phyloP scores from a whole-genome alignment of 2,888 invertebrate species.

The Lycophotia porphyrea region DNA sequence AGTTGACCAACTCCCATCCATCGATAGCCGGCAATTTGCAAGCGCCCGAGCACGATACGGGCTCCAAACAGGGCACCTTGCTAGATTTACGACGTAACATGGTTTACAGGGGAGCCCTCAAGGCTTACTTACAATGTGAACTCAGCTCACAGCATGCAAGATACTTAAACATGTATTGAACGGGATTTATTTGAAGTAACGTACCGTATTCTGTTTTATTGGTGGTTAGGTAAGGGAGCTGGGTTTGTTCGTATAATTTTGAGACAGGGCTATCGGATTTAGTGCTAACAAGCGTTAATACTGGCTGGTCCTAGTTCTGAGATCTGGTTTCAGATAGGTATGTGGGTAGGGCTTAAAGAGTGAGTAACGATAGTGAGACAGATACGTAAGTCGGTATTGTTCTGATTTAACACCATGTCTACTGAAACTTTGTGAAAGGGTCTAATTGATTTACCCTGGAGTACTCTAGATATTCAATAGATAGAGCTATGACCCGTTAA shows the following conservation, averaged over 20 bases:
- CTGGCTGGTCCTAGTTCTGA: constrained; percentile 2
- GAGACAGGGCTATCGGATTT: constrained; percentile 15
- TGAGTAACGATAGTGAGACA: constrained; percentile 8
- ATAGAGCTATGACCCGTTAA: not conserved
- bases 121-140: constrained; percentile 66
- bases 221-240: constrained; percentile 2
- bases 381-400: not conserved
- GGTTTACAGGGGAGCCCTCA: constrained; percentile 61
- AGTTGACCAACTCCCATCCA: constrained; percentile 55
- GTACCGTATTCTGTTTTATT: constrained; percentile 50
- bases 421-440: not conserved
- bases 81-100: constrained; percentile 64
- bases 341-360: constrained; percentile 10
- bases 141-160: constrained; percentile 63
- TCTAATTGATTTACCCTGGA: not conserved
- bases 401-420: not conserved
- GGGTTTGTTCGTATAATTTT: constrained; percentile 39
- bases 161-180: constrained; percentile 63
- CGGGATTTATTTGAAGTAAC: constrained; percentile 58
- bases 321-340: constrained; percentile 27
- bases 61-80: constrained; percentile 56
- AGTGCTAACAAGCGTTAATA: constrained; percentile 21
- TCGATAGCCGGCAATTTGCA: constrained; percentile 62
- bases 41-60: constrained; percentile 47
- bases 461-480: not conserved